phyloP scores from a whole-genome alignment of 64 coral and sea anemone genomes.

The Stichodactyla mertensii region DNA sequence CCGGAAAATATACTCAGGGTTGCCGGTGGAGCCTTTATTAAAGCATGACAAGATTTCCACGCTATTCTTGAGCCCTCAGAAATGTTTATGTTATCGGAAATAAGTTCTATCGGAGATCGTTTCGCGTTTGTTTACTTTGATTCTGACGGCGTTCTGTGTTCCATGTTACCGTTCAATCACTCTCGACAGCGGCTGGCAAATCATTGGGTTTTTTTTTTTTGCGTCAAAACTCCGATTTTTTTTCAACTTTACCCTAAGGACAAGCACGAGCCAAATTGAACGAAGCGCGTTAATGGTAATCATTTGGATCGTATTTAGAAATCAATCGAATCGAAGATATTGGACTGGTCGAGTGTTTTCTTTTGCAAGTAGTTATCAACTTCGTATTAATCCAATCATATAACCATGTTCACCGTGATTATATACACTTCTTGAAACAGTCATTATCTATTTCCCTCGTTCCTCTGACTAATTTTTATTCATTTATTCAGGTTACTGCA shows the following conservation, averaged over 20 bases:
- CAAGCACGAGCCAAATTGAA: neutral
- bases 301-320: neutral
- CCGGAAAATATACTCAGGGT: constrained; percentile 17
- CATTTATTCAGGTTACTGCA: neutral
- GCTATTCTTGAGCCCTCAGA: neutral
- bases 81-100: neutral
- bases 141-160: constrained; percentile 4
- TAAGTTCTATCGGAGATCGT: neutral
- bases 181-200: neutral
- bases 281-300: constrained; percentile 6
- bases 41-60: neutral
- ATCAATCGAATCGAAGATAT: constrained; percentile 5
- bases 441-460: neutral
- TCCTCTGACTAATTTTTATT: neutral
- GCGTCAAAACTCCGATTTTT: neutral
- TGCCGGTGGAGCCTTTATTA: neutral
- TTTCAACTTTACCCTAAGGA: neutral
- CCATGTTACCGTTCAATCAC: neutral
- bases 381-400: constrained; percentile 4
- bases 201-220: neutral
- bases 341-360: constrained; percentile 12
- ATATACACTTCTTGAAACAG: neutral
- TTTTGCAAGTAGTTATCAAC: neutral
- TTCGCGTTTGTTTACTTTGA: constrained; percentile 1
- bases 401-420: neutral